These are phyloP conservation scores for Drosophila tripunctata DNA, from an alignment of 2,888 invertebrate genomes.

Conservation along the genomic window DNA sequence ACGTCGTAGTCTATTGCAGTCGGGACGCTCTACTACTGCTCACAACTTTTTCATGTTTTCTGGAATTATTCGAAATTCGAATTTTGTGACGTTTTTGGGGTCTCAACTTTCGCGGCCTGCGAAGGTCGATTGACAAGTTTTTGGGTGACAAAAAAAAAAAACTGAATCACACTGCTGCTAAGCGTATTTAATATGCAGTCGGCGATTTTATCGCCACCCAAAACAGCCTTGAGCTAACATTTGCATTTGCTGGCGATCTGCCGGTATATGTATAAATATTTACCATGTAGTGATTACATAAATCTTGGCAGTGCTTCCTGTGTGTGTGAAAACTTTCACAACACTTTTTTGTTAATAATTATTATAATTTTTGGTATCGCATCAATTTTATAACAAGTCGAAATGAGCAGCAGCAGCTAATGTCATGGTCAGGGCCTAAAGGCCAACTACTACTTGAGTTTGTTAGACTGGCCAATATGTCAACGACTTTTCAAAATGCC, in stretches of 20 bases:
- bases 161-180: conserved; percentile 53
- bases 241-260: conserved; percentile 47
- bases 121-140: conserved; percentile 62
- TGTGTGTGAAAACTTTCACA: conserved; percentile 71
- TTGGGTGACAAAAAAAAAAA: conserved; percentile 50
- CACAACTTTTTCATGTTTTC: too few species aligned
- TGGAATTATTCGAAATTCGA: conserved; percentile 34
- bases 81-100: conserved; percentile 59
- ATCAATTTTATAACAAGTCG: conserved; percentile 38
- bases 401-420: conserved; percentile 32
- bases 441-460: conserved; percentile 9
- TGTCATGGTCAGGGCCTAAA: conserved; percentile 63
- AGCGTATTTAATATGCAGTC: conserved; percentile 59
- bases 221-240: conserved; percentile 61
- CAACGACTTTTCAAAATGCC: conserved; percentile 31
- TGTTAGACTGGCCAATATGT: conserved; percentile 30
- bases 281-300: conserved; percentile 59
- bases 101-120: conserved; percentile 39
- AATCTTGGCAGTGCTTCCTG: conserved; percentile 67
- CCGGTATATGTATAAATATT: conserved; percentile 34
- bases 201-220: conserved; percentile 35
- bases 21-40: too few species aligned
- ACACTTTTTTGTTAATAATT: conserved; percentile 50
- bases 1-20: too few species aligned
- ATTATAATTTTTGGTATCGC: conserved; percentile 49